Evolutionary conservation across 2,797 vertebrate species (phyloP).

Genomic region (Crax fasciolata): DNA sequence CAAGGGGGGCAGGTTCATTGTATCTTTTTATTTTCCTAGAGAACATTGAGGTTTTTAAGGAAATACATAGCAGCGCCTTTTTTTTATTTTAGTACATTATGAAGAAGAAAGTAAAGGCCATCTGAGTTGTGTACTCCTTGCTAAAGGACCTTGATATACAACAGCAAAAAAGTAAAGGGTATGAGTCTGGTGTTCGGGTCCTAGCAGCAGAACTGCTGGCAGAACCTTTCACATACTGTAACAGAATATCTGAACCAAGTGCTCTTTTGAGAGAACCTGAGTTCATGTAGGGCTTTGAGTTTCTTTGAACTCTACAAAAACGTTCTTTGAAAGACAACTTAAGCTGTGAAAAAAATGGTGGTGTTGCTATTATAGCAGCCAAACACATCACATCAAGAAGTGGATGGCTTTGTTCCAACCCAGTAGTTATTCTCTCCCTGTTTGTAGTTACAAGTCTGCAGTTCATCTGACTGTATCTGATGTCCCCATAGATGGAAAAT

Average conservation of each 20-base stretch:
- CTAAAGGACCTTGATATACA: not conserved
- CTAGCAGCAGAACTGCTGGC: not conserved
- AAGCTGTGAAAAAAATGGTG: not conserved
- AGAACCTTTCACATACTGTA: not conserved
- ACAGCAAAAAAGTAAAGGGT: not conserved
- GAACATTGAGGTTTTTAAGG: not conserved
- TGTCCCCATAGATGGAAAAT: not conserved
- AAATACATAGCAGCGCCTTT: not conserved
- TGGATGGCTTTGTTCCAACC: not conserved
- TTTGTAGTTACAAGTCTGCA: not conserved
- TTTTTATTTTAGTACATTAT: not conserved
- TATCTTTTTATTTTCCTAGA: not conserved
- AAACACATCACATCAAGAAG: not conserved
- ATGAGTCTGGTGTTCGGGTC: not conserved
- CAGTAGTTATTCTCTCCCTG: not conserved
- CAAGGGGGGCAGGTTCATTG: not conserved
- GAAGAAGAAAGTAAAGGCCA: rapidly evolving
- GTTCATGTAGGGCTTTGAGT: not conserved
- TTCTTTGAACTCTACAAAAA: not conserved
- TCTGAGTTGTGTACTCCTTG: not conserved
- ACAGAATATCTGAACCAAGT: not conserved
- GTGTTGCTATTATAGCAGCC: not conserved
- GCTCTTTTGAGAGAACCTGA: not conserved
- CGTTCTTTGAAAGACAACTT: not conserved
- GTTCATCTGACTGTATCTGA: not conserved